A percentile compares a stretch with the other conserved stretches of the same genome.
Evolutionary conservation across 2,888 invertebrate species (phyloP).

Genomic region (Cyrtodaria siliqua): DNA sequence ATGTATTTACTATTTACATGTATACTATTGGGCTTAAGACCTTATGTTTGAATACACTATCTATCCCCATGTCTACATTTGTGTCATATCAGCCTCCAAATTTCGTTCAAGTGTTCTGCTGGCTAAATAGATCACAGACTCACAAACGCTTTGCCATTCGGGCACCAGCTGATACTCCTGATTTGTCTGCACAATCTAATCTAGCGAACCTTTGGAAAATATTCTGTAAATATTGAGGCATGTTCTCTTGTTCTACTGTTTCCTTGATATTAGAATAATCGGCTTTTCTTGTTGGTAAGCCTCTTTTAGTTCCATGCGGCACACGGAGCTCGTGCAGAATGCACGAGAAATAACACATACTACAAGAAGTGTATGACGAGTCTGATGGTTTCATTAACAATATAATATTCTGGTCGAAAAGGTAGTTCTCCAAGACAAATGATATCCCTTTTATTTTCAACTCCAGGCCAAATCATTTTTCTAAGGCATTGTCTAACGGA

Average conservation of each 20-base stretch:
- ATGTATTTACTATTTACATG: too few species aligned
- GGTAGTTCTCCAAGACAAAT: background rate
- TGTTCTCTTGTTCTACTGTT: background rate
- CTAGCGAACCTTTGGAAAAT: conserved; percentile 2
- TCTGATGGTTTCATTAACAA: background rate
- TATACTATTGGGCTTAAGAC: too few species aligned
- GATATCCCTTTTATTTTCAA: background rate
- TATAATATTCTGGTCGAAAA: background rate
- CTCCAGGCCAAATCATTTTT: background rate
- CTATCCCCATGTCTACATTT: too few species aligned
- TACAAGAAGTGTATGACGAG: background rate
- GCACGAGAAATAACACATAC: background rate
- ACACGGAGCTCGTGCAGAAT: background rate
- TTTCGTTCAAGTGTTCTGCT: too few species aligned
- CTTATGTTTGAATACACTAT: too few species aligned
- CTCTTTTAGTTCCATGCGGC: conserved; percentile 7
- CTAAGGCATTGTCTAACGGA: background rate
- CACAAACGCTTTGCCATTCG: background rate
- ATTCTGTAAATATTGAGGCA: background rate
- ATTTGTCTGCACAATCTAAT: background rate
- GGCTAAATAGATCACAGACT: too few species aligned
- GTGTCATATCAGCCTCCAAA: too few species aligned
- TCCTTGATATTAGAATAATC: conserved; percentile 1
- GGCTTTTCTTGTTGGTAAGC: conserved; percentile 5
- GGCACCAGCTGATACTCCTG: background rate